Base-by-base conservation (phyloP, 2,113 vertebrate genomes). In the Nestor notabilis region DNA sequence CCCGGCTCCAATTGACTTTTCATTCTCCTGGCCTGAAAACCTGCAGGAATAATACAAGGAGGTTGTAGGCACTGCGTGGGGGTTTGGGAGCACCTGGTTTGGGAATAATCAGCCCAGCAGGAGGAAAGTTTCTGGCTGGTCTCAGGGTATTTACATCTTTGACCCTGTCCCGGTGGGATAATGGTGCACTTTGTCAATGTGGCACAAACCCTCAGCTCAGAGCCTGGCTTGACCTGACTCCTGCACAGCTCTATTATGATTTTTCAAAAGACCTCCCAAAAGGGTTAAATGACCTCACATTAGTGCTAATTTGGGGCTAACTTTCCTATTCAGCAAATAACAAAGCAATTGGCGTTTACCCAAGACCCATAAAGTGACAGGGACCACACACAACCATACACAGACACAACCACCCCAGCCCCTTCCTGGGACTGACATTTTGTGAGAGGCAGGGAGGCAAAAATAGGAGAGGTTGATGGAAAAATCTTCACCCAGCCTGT, bases 281-380 rank as follows among this genome's bases (percentile, higher is more conserved):
- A 95, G 91, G 88, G 87, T 97, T 78, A 94, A 94, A 91, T 89
- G 93, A 82, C 95, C 93, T 81, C 44, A 96, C 96, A 97, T 97
- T 97, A 97, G 95, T 56, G 58, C 90, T 97, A 96, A 97, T 97
- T 97, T 95, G 91, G 89, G 93, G 74, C 95, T 92, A 35, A 56
- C 92, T 83, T 95, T 94, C 77, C 97, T 24, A 96, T 97, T 97
- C 92, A 97, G 82, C 70, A 7, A 43, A 6, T 6, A 88, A 97
- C 97, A 97, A 97, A 97, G 96, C 77, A 24, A 24, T 33, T 28
- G 46, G 9, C 90, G 91, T 96, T 96, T 92, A 83, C 85, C 39
- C 90, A 80, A 69, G 87, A 11, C 65, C 90, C 90, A 39, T 10
- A 49, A 72, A 87, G 89, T 9, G 68, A 69, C 86, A 39, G 91